Evolutionary conservation across 2,888 invertebrate species (phyloP).

Genomic region (Micoletzkya japonica): DNA sequence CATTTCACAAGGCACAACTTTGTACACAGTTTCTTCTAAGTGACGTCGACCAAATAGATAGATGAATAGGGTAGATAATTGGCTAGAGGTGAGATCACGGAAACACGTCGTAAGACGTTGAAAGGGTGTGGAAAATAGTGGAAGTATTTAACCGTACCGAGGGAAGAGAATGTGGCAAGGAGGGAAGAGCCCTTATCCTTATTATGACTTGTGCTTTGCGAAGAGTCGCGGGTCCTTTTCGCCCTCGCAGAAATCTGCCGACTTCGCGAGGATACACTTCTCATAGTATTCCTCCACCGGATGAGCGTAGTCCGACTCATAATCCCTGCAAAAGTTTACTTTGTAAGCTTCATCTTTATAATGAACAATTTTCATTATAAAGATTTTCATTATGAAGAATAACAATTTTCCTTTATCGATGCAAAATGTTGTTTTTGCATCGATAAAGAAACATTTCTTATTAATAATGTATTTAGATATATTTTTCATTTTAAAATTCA

Average conservation of each 20-base stretch:
- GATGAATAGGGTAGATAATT: no score
- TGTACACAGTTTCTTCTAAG: no score
- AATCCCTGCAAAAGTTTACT: slow-evolving; percentile 41
- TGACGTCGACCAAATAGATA: no score
- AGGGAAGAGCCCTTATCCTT: no score
- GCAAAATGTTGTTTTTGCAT: background rate
- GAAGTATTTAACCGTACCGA: no score
- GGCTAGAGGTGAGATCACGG: no score
- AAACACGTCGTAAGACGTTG: no score
- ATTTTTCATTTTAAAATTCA: no score
- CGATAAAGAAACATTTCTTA: background rate
- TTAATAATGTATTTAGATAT: no score
- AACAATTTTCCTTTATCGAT: background rate
- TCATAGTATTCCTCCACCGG: slow-evolving; percentile 50
- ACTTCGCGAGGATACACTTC: slow-evolving; percentile 42
- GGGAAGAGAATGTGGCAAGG: no score
- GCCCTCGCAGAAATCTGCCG: slow-evolving; percentile 51
- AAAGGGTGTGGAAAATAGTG: no score
- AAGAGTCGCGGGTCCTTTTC: slow-evolving; percentile 50
- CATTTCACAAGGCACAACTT: no score
- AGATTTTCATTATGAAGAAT: background rate
- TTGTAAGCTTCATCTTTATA: background rate
- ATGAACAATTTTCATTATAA: background rate
- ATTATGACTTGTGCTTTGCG: slow-evolving; percentile 28
- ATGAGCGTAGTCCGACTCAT: slow-evolving; percentile 55